Conservation (phyloP, 2,113 vertebrate species). For the Dunckerocampus dactyliophorus region DNA sequence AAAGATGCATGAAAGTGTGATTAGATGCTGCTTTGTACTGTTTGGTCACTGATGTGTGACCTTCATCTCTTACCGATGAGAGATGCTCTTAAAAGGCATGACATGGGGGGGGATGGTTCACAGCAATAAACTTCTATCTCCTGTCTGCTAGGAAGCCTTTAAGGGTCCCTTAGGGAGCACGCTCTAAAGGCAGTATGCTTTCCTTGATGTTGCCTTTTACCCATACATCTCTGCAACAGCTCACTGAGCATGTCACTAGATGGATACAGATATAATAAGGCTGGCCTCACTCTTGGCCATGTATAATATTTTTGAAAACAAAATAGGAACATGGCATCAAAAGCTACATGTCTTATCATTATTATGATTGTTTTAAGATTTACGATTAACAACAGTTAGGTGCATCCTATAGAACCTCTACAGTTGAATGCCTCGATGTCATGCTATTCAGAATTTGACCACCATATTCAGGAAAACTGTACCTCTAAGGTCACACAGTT, state of each 20-base stretch:
- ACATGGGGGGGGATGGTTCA: not conserved
- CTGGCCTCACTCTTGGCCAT: not conserved
- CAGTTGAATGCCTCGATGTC: too few relatives aligned
- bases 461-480: too few relatives aligned
- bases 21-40: slow-evolving; percentile 12
- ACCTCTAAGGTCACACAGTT: too few relatives aligned
- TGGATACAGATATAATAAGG: not conserved
- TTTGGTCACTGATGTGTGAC: slow-evolving; percentile 9
- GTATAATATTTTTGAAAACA: not conserved
- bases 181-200: not conserved
- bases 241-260: not conserved
- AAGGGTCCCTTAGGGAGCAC: not conserved
- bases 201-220: not conserved
- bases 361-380: not conserved
- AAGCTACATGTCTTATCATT: too few relatives aligned
- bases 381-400: too few relatives aligned
- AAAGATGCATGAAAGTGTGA: slow-evolving; percentile 5
- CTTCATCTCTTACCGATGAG: not conserved
- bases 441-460: too few relatives aligned
- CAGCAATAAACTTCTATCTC: not conserved
- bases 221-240: not conserved
- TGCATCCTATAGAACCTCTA: too few relatives aligned
- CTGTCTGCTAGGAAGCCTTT: not conserved
- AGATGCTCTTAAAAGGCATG: too few relatives aligned
- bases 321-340: too few relatives aligned